phyloP scores from a whole-genome alignment of 2,888 invertebrate genomes.

The Drosophila putrida region DNA sequence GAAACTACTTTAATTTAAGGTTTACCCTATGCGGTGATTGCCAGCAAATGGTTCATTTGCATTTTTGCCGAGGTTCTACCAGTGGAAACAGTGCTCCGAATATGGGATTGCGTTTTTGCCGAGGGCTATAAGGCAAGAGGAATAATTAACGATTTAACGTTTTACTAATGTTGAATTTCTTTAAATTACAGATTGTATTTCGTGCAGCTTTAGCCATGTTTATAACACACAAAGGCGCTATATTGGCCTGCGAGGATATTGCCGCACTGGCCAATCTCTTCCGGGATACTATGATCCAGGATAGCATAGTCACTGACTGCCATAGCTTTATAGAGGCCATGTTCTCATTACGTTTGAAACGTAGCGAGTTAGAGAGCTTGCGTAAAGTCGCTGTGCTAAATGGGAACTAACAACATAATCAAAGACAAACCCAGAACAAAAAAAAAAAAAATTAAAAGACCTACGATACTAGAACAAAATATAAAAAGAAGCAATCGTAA shows the following conservation, averaged over 20 bases:
- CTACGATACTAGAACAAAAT: conserved; percentile 48
- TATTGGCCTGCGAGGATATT: conserved; percentile 93
- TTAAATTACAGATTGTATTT: conserved; percentile 89
- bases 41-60: conserved; percentile 98
- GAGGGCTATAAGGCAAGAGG: conserved; percentile 92
- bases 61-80: conserved; percentile 97
- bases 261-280: conserved; percentile 93
- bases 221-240: conserved; percentile 89
- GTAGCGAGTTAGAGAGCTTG: conserved; percentile 83
- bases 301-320: conserved; percentile 92
- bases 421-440: conserved; percentile 29
- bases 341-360: conserved; percentile 90
- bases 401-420: conserved; percentile 46
- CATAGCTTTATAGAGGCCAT: conserved; percentile 96
- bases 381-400: conserved; percentile 82
- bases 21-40: conserved; percentile 95
- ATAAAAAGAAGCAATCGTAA: conserved; percentile 72
- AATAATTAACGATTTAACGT: not conserved
- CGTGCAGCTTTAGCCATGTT: conserved; percentile 95
- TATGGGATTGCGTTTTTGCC: conserved; percentile 98
- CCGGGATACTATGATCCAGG: conserved; percentile 91
- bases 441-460: conserved; percentile 31
- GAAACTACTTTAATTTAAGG: conserved; percentile 84
- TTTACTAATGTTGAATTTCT: not conserved
- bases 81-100: conserved; percentile 96